Percentiles rank a stretch among this genome's conserved stretches.
These are phyloP conservation scores for Nomada flava DNA, from an alignment of 2,888 invertebrate genomes.

Conservation along the genomic window DNA sequence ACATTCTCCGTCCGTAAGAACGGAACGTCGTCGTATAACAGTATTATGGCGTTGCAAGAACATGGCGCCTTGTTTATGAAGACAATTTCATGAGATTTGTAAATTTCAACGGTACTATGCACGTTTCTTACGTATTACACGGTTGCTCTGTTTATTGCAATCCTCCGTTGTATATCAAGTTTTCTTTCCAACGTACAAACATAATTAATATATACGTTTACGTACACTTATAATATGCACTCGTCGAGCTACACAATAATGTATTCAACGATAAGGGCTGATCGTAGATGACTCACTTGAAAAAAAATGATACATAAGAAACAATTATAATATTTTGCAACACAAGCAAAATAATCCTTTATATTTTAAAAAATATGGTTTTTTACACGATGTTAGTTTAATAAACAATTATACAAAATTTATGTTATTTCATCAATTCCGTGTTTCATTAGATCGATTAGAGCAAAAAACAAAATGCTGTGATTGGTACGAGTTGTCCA, in stretches of 20 bases:
- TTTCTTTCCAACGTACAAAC: conserved; percentile 20
- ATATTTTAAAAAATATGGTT: conserved; percentile 9
- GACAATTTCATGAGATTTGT: conserved; percentile 31
- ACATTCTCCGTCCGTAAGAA: conserved; percentile 64
- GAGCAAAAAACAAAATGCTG: conserved; percentile 48
- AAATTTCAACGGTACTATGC: conserved; percentile 19
- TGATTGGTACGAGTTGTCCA: conserved; percentile 50
- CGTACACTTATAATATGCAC: conserved; percentile 44
- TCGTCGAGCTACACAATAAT: conserved; percentile 55
- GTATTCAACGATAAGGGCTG: conserved; percentile 64
- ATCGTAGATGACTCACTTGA: conserved; percentile 61
- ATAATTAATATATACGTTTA: conserved; percentile 47
- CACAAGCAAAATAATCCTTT: background rate
- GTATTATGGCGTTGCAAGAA: conserved; percentile 69
- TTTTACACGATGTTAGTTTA: background rate
- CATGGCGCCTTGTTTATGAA: conserved; percentile 71
- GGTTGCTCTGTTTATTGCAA: conserved; percentile 7
- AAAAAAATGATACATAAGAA: conserved; percentile 53
- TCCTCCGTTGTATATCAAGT: conserved; percentile 5
- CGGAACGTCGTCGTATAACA: conserved; percentile 68
- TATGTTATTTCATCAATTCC: conserved; percentile 27
- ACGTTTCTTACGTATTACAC: conserved; percentile 9
- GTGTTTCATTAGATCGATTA: conserved; percentile 40
- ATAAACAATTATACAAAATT: background rate
- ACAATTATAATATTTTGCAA: conserved; percentile 12